phyloP scores from a whole-genome alignment of 2,113 vertebrate species.

The Cinclus mexicanus region DNA sequence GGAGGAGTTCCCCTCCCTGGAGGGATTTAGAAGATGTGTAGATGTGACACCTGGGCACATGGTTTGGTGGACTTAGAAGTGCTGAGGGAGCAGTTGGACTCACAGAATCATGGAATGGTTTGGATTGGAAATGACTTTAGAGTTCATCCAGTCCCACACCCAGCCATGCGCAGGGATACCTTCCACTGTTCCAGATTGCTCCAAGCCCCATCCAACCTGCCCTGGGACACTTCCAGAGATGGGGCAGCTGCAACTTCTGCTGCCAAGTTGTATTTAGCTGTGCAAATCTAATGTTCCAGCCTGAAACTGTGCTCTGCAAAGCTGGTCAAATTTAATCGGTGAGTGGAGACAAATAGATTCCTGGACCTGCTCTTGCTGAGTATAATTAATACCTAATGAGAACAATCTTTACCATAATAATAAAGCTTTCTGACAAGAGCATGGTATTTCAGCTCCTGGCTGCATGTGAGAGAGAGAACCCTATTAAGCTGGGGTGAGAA shows the following conservation, averaged over 20 bases:
- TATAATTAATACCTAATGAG: constrained; percentile 65
- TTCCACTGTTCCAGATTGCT: background rate
- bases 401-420: constrained; percentile 61
- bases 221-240: background rate
- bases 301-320: background rate
- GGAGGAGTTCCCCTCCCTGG: background rate
- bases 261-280: background rate
- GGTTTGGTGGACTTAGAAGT: background rate
- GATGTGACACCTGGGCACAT: background rate
- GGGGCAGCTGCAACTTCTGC: background rate
- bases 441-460: constrained; percentile 35
- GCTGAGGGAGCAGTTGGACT: fast-evolving
- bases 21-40: fast-evolving
- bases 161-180: background rate
- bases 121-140: background rate
- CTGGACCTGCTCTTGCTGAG: constrained; percentile 49
- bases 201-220: background rate
- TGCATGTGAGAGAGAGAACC: background rate
- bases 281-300: background rate
- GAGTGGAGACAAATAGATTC: constrained; percentile 48
- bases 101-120: background rate
- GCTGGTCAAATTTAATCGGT: background rate
- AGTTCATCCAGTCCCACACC: background rate
- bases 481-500: background rate
- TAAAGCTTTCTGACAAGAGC: constrained; percentile 56